These are phyloP conservation scores for Spilosoma lubricipeda DNA, from an alignment of 2,888 invertebrate genomes.

Conservation along the genomic window DNA sequence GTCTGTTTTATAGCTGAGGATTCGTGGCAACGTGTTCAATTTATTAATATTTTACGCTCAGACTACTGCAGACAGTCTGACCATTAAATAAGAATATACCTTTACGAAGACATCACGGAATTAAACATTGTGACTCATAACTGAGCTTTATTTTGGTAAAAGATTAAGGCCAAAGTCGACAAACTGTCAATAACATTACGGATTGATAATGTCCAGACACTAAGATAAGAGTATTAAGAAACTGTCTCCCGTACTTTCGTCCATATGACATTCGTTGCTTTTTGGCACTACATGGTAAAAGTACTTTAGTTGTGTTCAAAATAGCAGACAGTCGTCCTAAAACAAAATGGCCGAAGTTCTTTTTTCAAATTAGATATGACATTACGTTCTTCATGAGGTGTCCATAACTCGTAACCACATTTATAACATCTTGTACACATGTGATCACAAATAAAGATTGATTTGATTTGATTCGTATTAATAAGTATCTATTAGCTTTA, in stretches of 20 bases:
- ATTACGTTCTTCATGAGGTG: no score
- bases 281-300: neutral
- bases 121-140: neutral
- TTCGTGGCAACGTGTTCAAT: neutral
- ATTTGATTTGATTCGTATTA: no score
- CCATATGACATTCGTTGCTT: neutral
- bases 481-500: no score
- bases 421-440: no score
- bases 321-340: no score
- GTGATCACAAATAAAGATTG: no score
- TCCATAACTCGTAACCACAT: neutral
- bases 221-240: neutral
- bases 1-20: neutral
- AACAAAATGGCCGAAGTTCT: no score
- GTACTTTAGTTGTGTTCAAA: no score
- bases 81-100: neutral
- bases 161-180: neutral
- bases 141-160: conserved; percentile 1
- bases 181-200: neutral
- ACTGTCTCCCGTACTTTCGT: neutral
- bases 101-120: neutral
- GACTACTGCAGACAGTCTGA: neutral
- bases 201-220: neutral
- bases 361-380: no score
- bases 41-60: neutral